Conservation (phyloP, 2,113 vertebrate genomes). For the Oreochromis niloticus region DNA sequence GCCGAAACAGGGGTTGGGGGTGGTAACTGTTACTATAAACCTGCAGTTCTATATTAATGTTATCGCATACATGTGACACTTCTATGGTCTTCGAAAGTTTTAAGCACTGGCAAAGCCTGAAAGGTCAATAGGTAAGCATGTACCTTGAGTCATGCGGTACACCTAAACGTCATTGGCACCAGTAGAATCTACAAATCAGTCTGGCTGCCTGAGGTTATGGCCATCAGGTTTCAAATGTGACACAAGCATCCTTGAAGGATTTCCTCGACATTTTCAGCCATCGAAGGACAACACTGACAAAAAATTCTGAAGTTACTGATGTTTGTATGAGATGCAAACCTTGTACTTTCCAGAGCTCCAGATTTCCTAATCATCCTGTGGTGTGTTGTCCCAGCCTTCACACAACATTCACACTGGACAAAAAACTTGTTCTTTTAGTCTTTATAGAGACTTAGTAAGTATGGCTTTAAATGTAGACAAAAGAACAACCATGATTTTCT, state of each 20-base stretch:
- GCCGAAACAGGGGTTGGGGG: neutral
- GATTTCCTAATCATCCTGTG: neutral
- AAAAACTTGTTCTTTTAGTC: neutral
- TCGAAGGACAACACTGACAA: neutral
- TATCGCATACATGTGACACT: neutral
- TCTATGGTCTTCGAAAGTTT: neutral
- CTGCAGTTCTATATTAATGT: neutral
- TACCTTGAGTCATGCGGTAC: neutral
- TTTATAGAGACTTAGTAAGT: neutral
- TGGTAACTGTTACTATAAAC: neutral
- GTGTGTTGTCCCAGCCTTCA: neutral
- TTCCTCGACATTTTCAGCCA: neutral
- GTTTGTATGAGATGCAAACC: neutral
- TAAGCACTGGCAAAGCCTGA: neutral
- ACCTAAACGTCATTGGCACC: neutral
- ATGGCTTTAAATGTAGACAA: neutral
- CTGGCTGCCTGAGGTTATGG: neutral
- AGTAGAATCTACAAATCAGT: neutral
- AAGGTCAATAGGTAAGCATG: neutral
- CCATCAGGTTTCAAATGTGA: neutral
- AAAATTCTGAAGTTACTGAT: neutral
- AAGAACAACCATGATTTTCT: neutral
- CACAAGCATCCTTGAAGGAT: neutral
- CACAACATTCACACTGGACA: neutral
- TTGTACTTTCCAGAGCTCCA: neutral